Conservation (phyloP, 2,888 invertebrate species). For the Hydroisotoma schaefferi region DNA sequence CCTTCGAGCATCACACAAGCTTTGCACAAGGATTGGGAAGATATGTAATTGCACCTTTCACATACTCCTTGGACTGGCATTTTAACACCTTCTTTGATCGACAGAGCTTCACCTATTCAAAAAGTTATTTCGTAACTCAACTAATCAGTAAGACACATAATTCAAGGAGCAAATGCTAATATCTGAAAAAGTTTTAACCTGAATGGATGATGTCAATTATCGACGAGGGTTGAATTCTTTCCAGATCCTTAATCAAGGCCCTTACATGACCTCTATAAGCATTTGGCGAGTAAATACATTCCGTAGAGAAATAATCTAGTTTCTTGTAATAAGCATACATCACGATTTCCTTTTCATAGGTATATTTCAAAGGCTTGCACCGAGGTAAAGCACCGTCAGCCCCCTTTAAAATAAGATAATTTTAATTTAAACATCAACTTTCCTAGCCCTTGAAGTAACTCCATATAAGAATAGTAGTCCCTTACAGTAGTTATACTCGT, state of each 20-base stretch:
- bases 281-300: constrained; percentile 97
- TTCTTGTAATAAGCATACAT: constrained; percentile 98
- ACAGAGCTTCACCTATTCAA: constrained; percentile 72
- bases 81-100: constrained; percentile 74
- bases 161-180: neutral
- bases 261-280: constrained; percentile 92
- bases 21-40: constrained; percentile 92
- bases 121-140: constrained; percentile 34
- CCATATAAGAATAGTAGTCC: neutral
- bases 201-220: constrained; percentile 93
- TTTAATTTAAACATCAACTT: neutral
- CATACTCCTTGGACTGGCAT: constrained; percentile 79
- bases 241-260: constrained; percentile 87
- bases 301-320: constrained; percentile 95
- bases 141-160: neutral
- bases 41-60: constrained; percentile 73
- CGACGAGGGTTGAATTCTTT: constrained; percentile 83
- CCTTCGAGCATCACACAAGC: constrained; percentile 95
- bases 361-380: constrained; percentile 94
- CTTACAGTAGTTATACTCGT: constrained; percentile 82
- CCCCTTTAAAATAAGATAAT: constrained; percentile 53
- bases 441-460: neutral
- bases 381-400: constrained; percentile 78
- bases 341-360: constrained; percentile 98
- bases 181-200: constrained; percentile 59